Percentiles rank a stretch among this genome's conserved stretches.
Conservation (phyloP, 2,113 vertebrate genomes). For the Tympanuchus pallidicinctus region DNA sequence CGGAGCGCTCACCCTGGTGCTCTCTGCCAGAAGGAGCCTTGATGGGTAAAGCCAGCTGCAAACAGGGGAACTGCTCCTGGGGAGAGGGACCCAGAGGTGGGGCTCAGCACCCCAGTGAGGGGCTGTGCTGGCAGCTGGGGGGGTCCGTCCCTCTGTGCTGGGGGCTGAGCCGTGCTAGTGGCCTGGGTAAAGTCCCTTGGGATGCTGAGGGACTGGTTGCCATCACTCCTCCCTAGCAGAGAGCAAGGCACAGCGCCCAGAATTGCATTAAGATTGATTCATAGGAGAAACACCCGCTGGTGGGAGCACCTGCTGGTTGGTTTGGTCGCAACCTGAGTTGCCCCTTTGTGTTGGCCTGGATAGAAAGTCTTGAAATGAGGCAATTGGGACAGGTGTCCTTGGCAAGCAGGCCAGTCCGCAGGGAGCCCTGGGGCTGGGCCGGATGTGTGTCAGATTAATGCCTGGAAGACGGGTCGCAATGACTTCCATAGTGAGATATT, state of each 20-base stretch:
- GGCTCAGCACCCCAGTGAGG: rapidly evolving
- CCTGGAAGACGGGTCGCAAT: rapidly evolving
- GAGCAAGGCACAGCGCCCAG: background rate
- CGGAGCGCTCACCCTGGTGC: rapidly evolving
- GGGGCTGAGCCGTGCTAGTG: background rate
- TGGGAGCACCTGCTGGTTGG: background rate
- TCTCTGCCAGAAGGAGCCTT: background rate
- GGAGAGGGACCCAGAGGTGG: background rate
- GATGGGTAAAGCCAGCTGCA: background rate
- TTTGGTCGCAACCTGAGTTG: background rate
- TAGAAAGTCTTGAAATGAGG: background rate
- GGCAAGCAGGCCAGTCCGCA: background rate
- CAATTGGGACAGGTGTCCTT: background rate
- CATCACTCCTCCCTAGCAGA: rapidly evolving
- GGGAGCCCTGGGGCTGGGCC: rapidly evolving
- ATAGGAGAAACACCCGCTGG: background rate
- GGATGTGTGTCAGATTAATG: background rate
- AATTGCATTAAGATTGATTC: rapidly evolving
- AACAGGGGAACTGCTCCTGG: background rate
- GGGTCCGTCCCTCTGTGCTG: background rate
- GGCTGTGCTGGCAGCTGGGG: background rate
- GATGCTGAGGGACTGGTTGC: background rate
- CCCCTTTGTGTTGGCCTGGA: background rate
- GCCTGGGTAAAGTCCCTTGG: background rate
- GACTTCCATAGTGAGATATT: background rate